Evolutionary conservation across 2,113 vertebrate genomes (phyloP), one percentile per base, ranked within the genome.

Genomic region (Alexandromys fortis): DNA sequence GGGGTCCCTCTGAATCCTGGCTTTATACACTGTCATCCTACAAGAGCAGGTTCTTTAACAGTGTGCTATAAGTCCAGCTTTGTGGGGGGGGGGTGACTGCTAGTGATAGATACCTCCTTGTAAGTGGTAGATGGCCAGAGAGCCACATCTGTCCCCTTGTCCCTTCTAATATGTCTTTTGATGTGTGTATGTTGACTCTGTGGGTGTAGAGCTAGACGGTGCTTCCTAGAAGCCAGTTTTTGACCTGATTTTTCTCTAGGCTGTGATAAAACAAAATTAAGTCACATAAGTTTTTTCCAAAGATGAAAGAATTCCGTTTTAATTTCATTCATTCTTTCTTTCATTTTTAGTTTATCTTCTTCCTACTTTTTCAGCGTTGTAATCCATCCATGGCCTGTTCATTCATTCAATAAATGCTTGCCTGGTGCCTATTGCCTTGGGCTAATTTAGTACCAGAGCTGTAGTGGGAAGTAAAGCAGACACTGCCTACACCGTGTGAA

Each of bases 371-470:
- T 28, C 70, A 86, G 83, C 70, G 77, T 93, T 87, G 92, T 79
- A 76, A 94, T 88, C 88, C 79, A 63, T 81, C 95, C 81, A 73
- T 92, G 76, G 92, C 94, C 89, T 93, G 89, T 95, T 96, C 76
- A 88, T 94, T 96, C 52, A 47, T 78, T 94, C 70, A 76, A 76
- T 81, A 96, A 93, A 93, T 96, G 93, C 95, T 96, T 97, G 72
- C 73, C 22, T 4, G 42, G 38, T 63, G 49, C 90, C 94, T 86
- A 76, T 2, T 49, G 78, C 47, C 58, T 81, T 82, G 81, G 86
- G 61, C 96, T 83, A 92, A 83, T 96, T 67, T 92, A 91, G 35
- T 86, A n/a, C 88, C 73, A 22, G 72, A 86, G 85, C 73, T 82
- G 2, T 65, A 81, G 67, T 63, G 33, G 75, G 16, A 21, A 55